A percentile compares a stretch with the other conserved stretches of the same genome.
Conservation (phyloP, 2,797 vertebrate species). For the Arctocebus calabarensis region DNA sequence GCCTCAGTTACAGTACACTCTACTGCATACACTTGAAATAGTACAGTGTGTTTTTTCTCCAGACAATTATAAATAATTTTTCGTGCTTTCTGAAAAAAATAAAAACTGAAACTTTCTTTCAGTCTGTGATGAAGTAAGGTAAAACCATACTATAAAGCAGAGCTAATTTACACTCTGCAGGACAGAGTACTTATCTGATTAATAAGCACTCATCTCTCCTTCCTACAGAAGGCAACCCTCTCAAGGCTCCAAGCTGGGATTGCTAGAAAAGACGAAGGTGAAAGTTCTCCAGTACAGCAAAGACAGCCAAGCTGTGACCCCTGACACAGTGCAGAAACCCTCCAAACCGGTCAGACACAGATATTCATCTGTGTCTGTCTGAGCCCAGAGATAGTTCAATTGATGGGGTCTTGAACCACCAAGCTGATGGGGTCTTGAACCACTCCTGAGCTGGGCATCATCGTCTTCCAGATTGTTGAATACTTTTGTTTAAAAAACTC, state of each 20-base stretch:
- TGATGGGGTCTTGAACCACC: neutral
- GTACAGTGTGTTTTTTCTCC: conserved; percentile 43
- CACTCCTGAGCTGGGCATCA: neutral
- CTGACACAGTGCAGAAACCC: no score
- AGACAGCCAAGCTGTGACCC: neutral
- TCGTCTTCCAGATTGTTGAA: conserved; percentile 6
- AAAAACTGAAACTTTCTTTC: conserved; percentile 52
- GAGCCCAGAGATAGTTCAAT: neutral
- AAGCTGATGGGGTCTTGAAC: no score
- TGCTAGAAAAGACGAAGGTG: neutral
- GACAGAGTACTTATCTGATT: neutral
- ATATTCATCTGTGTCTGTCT: neutral
- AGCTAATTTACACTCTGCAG: conserved; percentile 65
- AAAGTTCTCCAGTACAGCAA: neutral
- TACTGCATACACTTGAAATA: conserved; percentile 31
- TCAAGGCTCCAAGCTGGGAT: neutral
- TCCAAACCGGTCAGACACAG: neutral
- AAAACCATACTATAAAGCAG: conserved; percentile 28
- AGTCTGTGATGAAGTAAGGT: neutral
- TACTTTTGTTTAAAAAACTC: conserved; percentile 49
- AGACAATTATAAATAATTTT: conserved; percentile 56
- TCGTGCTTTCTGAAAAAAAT: conserved; percentile 58
- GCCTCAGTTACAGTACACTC: neutral
- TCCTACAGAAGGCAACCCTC: neutral
- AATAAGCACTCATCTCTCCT: neutral